A percentile compares a stretch with the other conserved stretches of the same genome.
phyloP scores from a whole-genome alignment of 2,888 invertebrate species.

The Himalopsyche japonica region DNA sequence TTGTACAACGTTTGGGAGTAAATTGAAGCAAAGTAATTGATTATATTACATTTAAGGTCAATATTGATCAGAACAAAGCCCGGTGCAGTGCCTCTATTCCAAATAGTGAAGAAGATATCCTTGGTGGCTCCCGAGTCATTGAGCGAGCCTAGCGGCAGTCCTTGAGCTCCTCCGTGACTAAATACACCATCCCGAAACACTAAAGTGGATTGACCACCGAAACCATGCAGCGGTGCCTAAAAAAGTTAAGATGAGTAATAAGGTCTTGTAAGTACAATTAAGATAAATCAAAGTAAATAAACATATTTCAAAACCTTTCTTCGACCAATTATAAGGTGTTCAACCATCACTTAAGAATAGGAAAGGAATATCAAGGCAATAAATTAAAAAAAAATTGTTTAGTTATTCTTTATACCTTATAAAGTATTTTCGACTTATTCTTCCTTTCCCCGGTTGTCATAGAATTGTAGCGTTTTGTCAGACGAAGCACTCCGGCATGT shows the following conservation, averaged over 20 bases:
- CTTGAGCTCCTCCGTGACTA: constrained; percentile 33
- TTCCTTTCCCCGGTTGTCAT: neutral
- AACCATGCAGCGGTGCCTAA: constrained; percentile 33
- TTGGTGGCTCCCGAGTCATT: constrained; percentile 27
- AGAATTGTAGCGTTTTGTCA: constrained; percentile 11
- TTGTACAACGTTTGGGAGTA: too few species aligned
- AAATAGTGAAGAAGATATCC: constrained; percentile 36
- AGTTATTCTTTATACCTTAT: constrained; percentile 17
- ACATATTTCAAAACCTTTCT: too few species aligned
- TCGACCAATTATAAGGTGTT: too few species aligned
- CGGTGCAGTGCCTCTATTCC: constrained; percentile 34
- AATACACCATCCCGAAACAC: constrained; percentile 37
- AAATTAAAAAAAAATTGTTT: neutral
- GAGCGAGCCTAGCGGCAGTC: constrained; percentile 33
- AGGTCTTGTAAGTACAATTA: too few species aligned
- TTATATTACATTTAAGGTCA: constrained; percentile 35
- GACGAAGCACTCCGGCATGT: constrained; percentile 20
- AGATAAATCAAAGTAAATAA: too few species aligned
- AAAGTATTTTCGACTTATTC: constrained; percentile 19
- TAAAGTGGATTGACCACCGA: constrained; percentile 31
- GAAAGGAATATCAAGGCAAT: too few species aligned
- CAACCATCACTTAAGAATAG: too few species aligned
- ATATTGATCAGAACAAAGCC: constrained; percentile 33
- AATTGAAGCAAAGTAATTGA: neutral
- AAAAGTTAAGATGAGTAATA: neutral